These are phyloP conservation scores for Orchesella flavescens DNA, from an alignment of 2,888 invertebrate genomes.

Conservation along the genomic window DNA sequence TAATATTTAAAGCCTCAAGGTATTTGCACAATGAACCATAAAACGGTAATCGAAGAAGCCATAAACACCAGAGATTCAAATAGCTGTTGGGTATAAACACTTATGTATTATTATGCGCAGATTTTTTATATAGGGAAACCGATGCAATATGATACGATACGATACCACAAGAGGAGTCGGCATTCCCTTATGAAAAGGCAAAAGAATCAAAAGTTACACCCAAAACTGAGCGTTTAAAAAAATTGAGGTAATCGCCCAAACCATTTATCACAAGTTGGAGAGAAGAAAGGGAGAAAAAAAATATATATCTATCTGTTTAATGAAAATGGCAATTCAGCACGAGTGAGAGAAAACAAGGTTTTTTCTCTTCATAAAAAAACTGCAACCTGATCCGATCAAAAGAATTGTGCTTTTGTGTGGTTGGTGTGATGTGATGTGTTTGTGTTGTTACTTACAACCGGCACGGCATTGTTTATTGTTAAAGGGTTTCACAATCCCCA, in stretches of 20 bases:
- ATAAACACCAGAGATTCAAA: constrained; percentile 30
- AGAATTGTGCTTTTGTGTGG: neutral
- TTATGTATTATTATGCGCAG: too few species aligned
- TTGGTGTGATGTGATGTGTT: neutral
- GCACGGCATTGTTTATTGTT: constrained; percentile 26
- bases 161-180: constrained; percentile 41
- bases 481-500: neutral
- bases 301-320: neutral
- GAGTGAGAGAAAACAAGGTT: constrained; percentile 26
- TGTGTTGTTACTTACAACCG: neutral
- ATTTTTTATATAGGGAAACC: constrained; percentile 20
- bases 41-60: constrained; percentile 58
- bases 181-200: constrained; percentile 36
- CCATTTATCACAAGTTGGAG: constrained; percentile 50
- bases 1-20: constrained; percentile 15
- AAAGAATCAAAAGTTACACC: constrained; percentile 54
- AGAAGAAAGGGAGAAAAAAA: constrained; percentile 7
- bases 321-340: constrained; percentile 47
- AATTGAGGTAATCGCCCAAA: constrained; percentile 36
- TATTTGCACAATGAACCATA: constrained; percentile 59
- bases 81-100: constrained; percentile 57
- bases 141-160: neutral
- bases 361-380: constrained; percentile 1
- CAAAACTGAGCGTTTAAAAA: constrained; percentile 31
- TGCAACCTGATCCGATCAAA: constrained; percentile 38